Percentiles rank a stretch among this genome's conserved stretches.
These are phyloP conservation scores for Corythornis leucogaster DNA, from an alignment of 2,797 vertebrate genomes.

Conservation along the genomic window DNA sequence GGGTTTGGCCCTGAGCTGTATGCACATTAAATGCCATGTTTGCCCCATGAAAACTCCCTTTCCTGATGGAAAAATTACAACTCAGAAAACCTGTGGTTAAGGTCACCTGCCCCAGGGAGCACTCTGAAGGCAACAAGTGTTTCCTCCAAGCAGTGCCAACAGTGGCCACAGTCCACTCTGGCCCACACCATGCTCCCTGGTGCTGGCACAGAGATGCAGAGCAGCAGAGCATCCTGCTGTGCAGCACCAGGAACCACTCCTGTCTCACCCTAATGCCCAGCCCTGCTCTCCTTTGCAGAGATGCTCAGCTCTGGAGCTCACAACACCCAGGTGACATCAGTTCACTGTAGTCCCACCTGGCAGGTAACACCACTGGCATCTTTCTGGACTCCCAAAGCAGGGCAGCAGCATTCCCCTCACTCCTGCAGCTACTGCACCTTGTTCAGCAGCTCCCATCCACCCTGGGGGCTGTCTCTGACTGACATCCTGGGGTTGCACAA, in stretches of 20 bases:
- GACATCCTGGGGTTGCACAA: neutral
- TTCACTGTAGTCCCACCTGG: neutral
- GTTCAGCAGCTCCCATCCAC: neutral
- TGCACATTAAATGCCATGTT: neutral
- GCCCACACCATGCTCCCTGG: neutral
- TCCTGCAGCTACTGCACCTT: neutral
- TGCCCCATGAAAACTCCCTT: neutral
- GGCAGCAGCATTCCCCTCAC: neutral
- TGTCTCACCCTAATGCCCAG: neutral
- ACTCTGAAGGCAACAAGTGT: neutral
- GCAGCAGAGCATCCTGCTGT: neutral
- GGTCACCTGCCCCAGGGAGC: neutral
- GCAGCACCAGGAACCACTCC: neutral
- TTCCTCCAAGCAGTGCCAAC: neutral
- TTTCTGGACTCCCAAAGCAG: neutral
- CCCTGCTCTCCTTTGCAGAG: neutral
- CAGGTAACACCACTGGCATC: neutral
- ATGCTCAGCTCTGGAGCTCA: neutral
- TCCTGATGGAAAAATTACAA: neutral
- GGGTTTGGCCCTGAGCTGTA: neutral
- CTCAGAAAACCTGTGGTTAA: neutral
- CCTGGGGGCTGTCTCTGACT: neutral
- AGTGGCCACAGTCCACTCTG: neutral
- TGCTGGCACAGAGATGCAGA: neutral
- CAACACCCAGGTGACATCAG: accelerated